Conservation (phyloP, 2,113 vertebrate genomes). For the Mellivora capensis region DNA sequence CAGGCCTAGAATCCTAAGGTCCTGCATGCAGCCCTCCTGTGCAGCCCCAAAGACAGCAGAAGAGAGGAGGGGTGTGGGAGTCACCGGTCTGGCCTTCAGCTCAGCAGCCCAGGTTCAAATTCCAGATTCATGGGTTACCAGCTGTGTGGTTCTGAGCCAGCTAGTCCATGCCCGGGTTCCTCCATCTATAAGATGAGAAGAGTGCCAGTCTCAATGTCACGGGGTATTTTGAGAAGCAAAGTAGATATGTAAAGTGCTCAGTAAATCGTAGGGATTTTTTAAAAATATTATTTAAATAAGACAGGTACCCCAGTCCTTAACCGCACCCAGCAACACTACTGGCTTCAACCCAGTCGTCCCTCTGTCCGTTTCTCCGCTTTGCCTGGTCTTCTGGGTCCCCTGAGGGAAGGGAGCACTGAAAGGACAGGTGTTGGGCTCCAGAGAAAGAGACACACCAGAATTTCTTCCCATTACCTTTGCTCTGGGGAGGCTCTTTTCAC, state of each 20-base stretch:
- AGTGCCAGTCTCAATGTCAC: no score
- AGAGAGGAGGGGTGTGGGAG: neutral
- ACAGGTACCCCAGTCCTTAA: neutral
- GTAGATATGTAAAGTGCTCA: neutral
- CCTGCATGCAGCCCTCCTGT: fast-evolving
- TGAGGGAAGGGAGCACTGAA: neutral
- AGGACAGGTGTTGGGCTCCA: neutral
- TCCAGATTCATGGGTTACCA: neutral
- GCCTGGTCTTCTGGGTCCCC: neutral
- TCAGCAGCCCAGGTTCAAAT: neutral
- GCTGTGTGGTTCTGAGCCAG: neutral
- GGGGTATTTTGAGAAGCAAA: neutral
- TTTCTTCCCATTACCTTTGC: neutral
- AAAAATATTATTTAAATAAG: neutral
- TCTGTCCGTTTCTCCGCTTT: neutral
- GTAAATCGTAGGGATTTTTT: neutral
- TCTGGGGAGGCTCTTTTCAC: neutral
- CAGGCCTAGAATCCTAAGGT: neutral
- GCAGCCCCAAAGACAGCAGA: neutral
- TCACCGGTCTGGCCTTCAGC: no score
- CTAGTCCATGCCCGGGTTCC: neutral
- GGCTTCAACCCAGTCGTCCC: neutral
- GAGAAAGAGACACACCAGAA: neutral
- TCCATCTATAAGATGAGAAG: neutral
- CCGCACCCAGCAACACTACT: neutral